Evolutionary conservation across 2,888 invertebrate species (phyloP), one percentile per base, ranked within the genome.

Genomic region (Drosophila robusta): DNA sequence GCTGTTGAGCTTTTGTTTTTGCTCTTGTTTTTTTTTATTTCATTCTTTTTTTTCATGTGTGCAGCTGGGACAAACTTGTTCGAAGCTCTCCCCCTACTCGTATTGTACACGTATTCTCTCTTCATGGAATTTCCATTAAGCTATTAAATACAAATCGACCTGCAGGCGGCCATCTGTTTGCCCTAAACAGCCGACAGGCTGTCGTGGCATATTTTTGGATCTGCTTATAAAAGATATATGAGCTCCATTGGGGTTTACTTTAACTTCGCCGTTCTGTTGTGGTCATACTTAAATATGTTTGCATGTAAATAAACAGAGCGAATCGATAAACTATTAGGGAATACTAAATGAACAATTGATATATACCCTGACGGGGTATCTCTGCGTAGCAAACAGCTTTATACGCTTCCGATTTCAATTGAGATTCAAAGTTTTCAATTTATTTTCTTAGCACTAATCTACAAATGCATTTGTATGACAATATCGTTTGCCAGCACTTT

Each of bases 61-160:
- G 77, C 81, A 81, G 81, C 87, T 87, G 85, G 65, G 87, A 80
- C 80, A 87, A 74, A 62, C 22, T 56, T 39, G 18, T 41, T 60
- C 14, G 18, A 36, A 22, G 22, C 42, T 24, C 11, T 32, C 9
- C 32, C 9, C 16, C 16, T 9, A 42, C 16, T 14, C 32, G 49
- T 24, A 11, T 9, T 34, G 54, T 36, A 55, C 45, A 58, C 42
- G 41, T 70, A 49, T 46, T 45, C 45, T 12, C 39, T 63, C 58
- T 68, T 65, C 70, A 73, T 73, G 49, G 60, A 61, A 73, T 68
- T 71, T 70, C 69, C 66, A 83, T 87, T 83, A 73, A 61, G 81
- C 64, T 36, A 75, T 73, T 80, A 70, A 66, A 67, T 77, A 71
- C 50, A 62, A 74, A 76, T 71, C 57, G 71, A 65, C 26, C 61